A percentile compares a stretch with the other conserved stretches of the same genome.
Conservation (phyloP, 1,140 invertebrate genomes). For the Eriocheir sinensis region DNA sequence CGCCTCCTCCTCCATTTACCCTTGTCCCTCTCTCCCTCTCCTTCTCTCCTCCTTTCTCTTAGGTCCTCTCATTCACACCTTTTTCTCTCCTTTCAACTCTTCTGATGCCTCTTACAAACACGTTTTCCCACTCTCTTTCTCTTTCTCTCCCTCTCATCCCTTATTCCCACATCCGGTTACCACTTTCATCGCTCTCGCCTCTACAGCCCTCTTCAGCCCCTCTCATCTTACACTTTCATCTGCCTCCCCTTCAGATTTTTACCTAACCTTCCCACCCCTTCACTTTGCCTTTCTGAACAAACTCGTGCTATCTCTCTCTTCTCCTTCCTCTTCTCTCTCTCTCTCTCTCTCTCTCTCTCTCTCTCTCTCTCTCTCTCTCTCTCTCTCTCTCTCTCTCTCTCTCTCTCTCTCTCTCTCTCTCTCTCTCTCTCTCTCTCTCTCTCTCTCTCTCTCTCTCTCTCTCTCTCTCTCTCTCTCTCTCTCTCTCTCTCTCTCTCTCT, state of each 20-base stretch:
- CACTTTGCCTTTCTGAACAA: background rate
- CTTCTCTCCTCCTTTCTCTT: background rate
- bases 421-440: background rate
- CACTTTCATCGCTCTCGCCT: background rate
- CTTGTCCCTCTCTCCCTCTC: slow-evolving; percentile 44
- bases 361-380: slow-evolving; percentile 38
- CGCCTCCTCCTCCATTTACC: background rate
- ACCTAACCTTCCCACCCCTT: background rate
- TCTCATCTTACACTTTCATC: slow-evolving; percentile 25
- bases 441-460: slow-evolving; percentile 40
- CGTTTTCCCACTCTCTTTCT: slow-evolving; percentile 26
- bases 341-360: background rate
- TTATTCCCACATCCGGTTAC: background rate
- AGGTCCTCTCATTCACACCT: slow-evolving; percentile 9
- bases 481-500: background rate
- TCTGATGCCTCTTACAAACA: background rate
- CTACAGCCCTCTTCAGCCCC: background rate
- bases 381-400: slow-evolving; percentile 45
- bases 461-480: background rate
- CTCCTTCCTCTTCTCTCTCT: background rate
- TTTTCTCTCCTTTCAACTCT: background rate
- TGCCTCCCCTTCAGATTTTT: slow-evolving; percentile 13
- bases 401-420: slow-evolving; percentile 45
- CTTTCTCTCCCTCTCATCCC: slow-evolving; percentile 40
- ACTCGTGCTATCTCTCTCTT: background rate